Conservation (phyloP, 92 coral and sea anemone species). For the Ricordea florida region DNA sequence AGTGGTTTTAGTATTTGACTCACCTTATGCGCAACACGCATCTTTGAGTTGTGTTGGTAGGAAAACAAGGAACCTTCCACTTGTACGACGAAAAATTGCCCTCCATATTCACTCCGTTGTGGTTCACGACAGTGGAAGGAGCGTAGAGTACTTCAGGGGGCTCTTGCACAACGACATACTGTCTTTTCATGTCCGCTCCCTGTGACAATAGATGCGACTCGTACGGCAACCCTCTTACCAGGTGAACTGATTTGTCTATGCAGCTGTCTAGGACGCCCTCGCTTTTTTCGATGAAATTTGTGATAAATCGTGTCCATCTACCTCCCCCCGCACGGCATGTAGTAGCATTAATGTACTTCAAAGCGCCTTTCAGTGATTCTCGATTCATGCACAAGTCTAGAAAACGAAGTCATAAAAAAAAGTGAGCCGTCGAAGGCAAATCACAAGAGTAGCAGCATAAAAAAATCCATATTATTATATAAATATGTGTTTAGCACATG, state of each 20-base stretch:
- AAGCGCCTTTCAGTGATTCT: neutral
- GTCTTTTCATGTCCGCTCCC: neutral
- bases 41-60: conserved; percentile 12
- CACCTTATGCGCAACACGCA: conserved; percentile 31
- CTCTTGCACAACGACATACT: neutral
- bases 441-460: conserved; percentile 1
- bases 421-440: conserved; percentile 1
- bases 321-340: conserved; percentile 5
- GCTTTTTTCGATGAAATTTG: conserved; percentile 19
- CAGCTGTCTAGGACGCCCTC: neutral
- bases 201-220: conserved; percentile 5
- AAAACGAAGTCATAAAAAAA: conserved; percentile 1
- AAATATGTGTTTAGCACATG: conserved; percentile 3
- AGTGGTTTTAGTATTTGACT: neutral
- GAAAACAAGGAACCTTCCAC: conserved; percentile 27
- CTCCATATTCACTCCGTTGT: neutral
- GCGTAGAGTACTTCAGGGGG: conserved; percentile 9
- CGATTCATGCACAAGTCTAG: conserved; percentile 9
- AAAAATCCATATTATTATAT: no score
- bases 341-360: neutral
- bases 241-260: neutral
- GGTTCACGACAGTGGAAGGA: conserved; percentile 6
- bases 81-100: conserved; percentile 1
- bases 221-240: conserved; percentile 13
- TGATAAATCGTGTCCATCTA: conserved; percentile 8